Percentiles rank a stretch among this genome's conserved stretches.
These are phyloP conservation scores for Helicoverpa armigera DNA, from an alignment of 1,140 invertebrate species.

Conservation along the genomic window DNA sequence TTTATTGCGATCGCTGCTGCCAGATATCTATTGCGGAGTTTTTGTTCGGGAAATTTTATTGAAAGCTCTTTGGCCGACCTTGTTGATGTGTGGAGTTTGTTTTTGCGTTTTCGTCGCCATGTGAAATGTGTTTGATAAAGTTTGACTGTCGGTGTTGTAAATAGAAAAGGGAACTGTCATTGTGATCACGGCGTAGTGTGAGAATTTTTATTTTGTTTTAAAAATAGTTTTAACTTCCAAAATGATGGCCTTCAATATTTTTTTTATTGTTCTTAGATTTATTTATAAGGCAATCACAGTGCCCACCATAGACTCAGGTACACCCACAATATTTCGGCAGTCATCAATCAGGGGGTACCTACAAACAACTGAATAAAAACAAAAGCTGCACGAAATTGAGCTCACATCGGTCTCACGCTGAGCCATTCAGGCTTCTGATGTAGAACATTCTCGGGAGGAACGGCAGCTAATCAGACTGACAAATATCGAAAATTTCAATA, in stretches of 20 bases:
- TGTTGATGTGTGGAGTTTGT: slow-evolving; percentile 11
- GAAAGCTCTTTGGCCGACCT: slow-evolving; percentile 30
- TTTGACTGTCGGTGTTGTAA: neutral
- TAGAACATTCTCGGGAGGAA: slow-evolving; percentile 61
- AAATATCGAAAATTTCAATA: slow-evolving; percentile 80
- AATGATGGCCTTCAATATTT: neutral
- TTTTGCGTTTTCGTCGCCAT: slow-evolving; percentile 18
- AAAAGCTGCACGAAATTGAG: slow-evolving; percentile 52
- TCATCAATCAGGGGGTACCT: slow-evolving; percentile 16
- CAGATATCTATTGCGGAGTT: slow-evolving; percentile 48
- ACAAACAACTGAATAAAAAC: slow-evolving; percentile 39
- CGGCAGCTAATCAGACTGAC: slow-evolving; percentile 78
- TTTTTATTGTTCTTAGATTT: neutral
- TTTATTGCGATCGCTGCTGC: slow-evolving; percentile 49
- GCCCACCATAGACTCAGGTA: neutral
- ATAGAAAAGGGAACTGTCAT: neutral
- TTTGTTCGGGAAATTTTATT: slow-evolving; percentile 38
- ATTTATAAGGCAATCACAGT: neutral
- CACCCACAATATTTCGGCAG: slow-evolving; percentile 18
- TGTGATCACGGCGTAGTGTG: neutral
- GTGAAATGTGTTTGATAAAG: neutral
- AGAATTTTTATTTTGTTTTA: neutral
- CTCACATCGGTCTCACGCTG: slow-evolving; percentile 68
- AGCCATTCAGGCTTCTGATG: slow-evolving; percentile 70
- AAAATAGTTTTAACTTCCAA: no score